These are phyloP conservation scores for Lonchura striata DNA, from an alignment of 2,113 vertebrate genomes.

Conservation along the genomic window DNA sequence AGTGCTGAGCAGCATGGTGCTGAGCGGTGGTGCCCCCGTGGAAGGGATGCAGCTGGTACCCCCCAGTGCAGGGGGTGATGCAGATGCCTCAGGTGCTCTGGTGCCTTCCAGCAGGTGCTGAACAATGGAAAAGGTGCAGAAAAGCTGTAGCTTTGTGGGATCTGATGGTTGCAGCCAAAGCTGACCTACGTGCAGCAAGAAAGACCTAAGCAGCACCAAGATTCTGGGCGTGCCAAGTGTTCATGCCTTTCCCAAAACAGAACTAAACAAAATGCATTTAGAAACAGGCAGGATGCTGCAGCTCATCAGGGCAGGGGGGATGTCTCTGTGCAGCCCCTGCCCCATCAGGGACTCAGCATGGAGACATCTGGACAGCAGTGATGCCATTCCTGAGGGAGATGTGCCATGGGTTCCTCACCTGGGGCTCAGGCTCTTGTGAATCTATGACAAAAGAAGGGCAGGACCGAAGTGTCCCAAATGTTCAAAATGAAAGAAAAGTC, in stretches of 20 bases:
- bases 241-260: neutral
- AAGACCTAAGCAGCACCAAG: neutral
- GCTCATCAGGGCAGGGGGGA: neutral
- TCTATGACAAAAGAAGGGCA: neutral
- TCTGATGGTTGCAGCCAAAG: too few species aligned
- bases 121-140: neutral
- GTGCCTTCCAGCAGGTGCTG: neutral
- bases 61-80: neutral
- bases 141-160: neutral
- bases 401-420: accelerated
- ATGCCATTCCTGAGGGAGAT: neutral
- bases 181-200: neutral
- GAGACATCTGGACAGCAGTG: accelerated
- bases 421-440: neutral
- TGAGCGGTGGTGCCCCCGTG: accelerated
- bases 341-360: accelerated
- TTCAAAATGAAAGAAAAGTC: neutral
- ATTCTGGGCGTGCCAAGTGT: neutral
- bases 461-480: accelerated
- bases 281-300: neutral
- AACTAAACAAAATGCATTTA: neutral
- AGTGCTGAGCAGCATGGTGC: neutral
- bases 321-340: neutral
- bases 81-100: neutral
- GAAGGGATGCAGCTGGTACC: neutral